Conservation (phyloP, 2,113 vertebrate genomes). For the Emydocephalus ijimae region DNA sequence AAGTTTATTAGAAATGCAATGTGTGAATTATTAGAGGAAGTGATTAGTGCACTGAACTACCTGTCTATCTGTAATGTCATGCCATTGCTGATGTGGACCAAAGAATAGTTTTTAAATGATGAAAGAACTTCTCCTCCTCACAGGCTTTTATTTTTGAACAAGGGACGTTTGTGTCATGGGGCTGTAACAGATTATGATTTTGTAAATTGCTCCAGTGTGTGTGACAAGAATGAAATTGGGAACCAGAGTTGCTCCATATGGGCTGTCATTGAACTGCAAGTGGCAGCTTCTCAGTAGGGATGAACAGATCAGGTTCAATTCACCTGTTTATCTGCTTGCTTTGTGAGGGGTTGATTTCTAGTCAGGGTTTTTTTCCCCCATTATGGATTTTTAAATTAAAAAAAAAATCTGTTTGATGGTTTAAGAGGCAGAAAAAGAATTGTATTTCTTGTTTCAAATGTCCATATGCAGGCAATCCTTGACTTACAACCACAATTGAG, state of each 20-base stretch:
- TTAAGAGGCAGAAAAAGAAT: neutral
- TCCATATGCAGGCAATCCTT: neutral
- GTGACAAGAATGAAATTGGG: neutral
- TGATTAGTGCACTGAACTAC: neutral
- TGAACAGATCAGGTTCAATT: neutral
- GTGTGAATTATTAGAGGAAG: conserved; percentile 15
- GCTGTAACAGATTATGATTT: neutral
- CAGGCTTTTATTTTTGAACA: neutral
- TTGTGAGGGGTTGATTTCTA: neutral
- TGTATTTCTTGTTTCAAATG: neutral
- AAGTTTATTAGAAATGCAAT: conserved; percentile 26
- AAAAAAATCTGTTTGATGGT: neutral
- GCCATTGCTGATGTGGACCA: neutral
- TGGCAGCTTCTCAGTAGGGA: neutral
- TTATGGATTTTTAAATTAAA: neutral
- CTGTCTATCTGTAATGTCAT: neutral
- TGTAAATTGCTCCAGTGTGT: neutral
- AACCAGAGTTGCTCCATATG: neutral
- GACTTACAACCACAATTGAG: neutral
- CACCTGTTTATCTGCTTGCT: neutral
- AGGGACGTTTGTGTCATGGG: neutral
- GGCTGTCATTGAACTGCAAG: neutral
- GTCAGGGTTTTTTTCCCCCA: neutral
- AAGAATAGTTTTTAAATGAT: neutral
- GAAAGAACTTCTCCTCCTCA: neutral